These are phyloP conservation scores for Melanotaenia pygmaea DNA, from an alignment of 2,797 vertebrate species.

Conservation along the genomic window DNA sequence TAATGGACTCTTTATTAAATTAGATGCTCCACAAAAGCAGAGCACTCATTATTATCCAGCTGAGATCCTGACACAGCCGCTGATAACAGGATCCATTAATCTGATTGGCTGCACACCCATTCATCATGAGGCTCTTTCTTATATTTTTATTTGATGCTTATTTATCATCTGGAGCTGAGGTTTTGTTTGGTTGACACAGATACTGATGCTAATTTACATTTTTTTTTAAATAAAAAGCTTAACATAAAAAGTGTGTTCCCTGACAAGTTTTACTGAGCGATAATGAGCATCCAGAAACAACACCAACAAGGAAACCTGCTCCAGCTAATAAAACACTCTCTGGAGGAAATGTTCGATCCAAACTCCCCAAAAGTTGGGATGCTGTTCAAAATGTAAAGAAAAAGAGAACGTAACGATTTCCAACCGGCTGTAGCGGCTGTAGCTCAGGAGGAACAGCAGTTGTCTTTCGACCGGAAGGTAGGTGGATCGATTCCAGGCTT, in stretches of 20 bases:
- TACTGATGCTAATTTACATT: not conserved
- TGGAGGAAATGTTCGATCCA: no score
- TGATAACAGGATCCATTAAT: constrained; percentile 62
- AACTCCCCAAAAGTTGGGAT: no score
- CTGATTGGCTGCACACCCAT: constrained; percentile 35
- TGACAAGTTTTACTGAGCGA: not conserved
- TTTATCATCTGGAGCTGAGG: not conserved
- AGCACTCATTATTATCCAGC: constrained; percentile 64
- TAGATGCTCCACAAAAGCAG: constrained; percentile 69
- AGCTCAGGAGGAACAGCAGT: no score
- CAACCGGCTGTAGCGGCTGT: no score
- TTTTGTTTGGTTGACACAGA: not conserved
- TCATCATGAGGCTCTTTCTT: constrained; percentile 22
- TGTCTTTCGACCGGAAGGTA: no score
- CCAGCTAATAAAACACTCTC: no score
- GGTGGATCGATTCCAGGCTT: no score
- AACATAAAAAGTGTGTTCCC: not conserved
- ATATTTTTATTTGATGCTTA: constrained; percentile 1
- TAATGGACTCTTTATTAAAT: constrained; percentile 78
- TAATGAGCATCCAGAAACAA: no score
- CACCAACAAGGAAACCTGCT: no score
- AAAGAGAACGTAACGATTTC: no score
- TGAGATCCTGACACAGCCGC: constrained; percentile 58
- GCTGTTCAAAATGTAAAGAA: no score
- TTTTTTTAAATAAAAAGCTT: no score